Evolutionary conservation across 2,888 invertebrate genomes (phyloP), one percentile per base, ranked within the genome.

Genomic region (Melanotus villosus): DNA sequence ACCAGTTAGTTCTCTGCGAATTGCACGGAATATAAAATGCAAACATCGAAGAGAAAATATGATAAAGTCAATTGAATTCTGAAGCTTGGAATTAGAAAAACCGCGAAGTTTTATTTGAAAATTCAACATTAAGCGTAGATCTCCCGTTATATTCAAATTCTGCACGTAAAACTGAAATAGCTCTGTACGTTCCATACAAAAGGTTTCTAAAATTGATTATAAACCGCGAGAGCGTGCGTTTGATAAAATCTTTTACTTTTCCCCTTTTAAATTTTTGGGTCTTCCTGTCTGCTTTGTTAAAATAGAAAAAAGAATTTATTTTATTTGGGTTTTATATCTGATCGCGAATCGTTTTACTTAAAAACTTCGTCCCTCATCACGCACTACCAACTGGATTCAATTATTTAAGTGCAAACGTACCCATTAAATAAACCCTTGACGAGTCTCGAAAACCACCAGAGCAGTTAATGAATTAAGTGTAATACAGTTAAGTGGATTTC

Each of bases 51-150:
- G 6, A 52, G 50, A 30, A 30, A 52, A 52, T 32, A 12, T 12
- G 19, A 52, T 32, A 30, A 18, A 16, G 52, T 32, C 52, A 52
- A 52, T 52, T 32, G 32, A 12, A 52, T 52, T 52, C 19, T 14
- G 32, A 18, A 34, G 32, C 32, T 32, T 23, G 16, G 18, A 52
- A 32, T 52, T 32, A 32, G 32, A 34, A 34, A n/a, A 52, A 34
- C 52, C 52, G 32, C 52, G 18, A 32, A 52, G 34, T 52, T 58
- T 58, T 41, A 58, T 41, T 58, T 10, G 41, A 41, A 58, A 58
- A 38, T 58, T 58, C 57, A 41, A 52, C 52, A 52, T 18, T 32
- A 26, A 23, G 26, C 23, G 1, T 26, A 30, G 26, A 50, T 50
- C 30, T 26, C 45, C 30, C n/a, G 36, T 36, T 56, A 16, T 41